A percentile compares a stretch with the other conserved stretches of the same genome.
These are phyloP conservation scores for Gallinago nigripennis DNA, from an alignment of 2,797 vertebrate species.

Conservation along the genomic window DNA sequence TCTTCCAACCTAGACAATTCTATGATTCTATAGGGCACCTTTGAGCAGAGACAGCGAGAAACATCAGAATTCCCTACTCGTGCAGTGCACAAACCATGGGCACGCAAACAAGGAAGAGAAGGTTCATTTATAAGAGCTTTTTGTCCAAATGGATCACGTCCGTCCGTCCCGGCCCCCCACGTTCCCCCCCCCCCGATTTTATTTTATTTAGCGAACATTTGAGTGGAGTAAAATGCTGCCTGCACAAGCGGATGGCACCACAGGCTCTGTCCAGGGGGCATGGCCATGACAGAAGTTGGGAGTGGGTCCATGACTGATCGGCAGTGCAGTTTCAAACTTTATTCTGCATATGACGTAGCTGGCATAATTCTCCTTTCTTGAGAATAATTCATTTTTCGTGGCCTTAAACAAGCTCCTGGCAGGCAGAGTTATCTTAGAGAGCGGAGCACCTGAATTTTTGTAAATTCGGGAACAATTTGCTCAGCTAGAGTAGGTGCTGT, in stretches of 20 bases:
- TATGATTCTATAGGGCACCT: not conserved
- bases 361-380: not conserved
- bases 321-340: not conserved
- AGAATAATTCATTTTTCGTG: not conserved
- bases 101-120: accelerated
- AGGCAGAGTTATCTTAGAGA: not conserved
- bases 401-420: not conserved
- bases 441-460: not conserved
- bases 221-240: not conserved
- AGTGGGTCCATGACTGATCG: not conserved
- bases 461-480: not conserved
- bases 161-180: too few species aligned
- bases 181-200: not conserved
- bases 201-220: not conserved
- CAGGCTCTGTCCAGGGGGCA: not conserved
- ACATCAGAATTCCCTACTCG: not conserved
- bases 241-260: not conserved
- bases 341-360: not conserved
- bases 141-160: not conserved
- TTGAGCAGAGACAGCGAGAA: not conserved
- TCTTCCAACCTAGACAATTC: too few species aligned
- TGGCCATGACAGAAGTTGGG: not conserved
- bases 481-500: not conserved
- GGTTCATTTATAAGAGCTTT: not conserved
- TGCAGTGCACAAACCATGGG: not conserved